Conservation (phyloP, 2,888 invertebrate species). For the Microplitis deprimator region DNA sequence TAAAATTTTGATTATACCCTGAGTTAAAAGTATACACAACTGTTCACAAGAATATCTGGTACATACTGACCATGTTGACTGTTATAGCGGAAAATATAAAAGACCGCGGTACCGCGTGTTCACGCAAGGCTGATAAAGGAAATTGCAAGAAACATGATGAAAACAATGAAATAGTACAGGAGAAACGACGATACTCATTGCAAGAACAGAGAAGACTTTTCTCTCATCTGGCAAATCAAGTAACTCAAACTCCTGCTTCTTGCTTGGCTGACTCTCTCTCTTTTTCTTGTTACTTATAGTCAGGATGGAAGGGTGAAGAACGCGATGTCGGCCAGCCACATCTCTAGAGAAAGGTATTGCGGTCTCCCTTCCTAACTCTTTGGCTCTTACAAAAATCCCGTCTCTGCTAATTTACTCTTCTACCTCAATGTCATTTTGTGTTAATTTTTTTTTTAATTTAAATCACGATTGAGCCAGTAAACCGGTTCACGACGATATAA, state of each 20-base stretch:
- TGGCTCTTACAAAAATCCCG: not conserved
- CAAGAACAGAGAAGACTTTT: constrained; percentile 27
- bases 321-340: constrained; percentile 28
- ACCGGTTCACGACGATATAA: not conserved
- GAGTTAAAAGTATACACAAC: constrained; percentile 1
- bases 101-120: constrained; percentile 2
- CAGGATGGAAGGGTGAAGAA: constrained; percentile 34
- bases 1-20: not conserved
- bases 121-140: constrained; percentile 18
- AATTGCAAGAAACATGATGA: constrained; percentile 14
- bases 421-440: constrained; percentile 10
- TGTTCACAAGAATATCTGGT: not conserved
- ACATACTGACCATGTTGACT: constrained; percentile 18
- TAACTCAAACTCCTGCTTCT: constrained; percentile 14
- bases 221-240: constrained; percentile 30
- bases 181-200: constrained; percentile 2
- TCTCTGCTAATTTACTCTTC: constrained; percentile 15
- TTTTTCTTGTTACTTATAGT: constrained; percentile 2
- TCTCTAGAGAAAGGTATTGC: constrained; percentile 37
- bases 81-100: constrained; percentile 25
- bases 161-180: not conserved
- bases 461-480: too few species aligned
- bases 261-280: constrained; percentile 28
- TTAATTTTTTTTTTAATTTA: not conserved
- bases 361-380: constrained; percentile 14